Evolutionary conservation across 2,797 vertebrate genomes (phyloP).

Genomic region (Tragopan temminckii): DNA sequence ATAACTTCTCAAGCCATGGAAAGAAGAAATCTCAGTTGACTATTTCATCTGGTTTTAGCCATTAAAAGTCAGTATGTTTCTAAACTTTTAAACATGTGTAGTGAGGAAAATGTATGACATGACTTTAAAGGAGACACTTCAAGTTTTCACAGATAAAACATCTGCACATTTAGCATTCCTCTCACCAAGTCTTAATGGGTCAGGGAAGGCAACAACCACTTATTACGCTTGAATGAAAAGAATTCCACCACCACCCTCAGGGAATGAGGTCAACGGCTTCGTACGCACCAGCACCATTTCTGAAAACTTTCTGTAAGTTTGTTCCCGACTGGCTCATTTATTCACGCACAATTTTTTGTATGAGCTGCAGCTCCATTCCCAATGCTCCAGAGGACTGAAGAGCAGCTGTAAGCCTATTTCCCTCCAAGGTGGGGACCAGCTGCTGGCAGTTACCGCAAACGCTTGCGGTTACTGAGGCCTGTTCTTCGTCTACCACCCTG

Average conservation of each 20-base stretch:
- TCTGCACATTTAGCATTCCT: neutral
- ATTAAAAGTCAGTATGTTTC: neutral
- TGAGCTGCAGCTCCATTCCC: neutral
- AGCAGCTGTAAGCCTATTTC: fast-evolving
- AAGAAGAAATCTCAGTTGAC: neutral
- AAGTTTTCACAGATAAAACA: neutral
- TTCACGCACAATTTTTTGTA: neutral
- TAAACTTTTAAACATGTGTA: neutral
- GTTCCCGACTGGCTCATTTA: neutral
- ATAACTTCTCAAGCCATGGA: neutral
- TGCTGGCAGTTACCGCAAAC: neutral
- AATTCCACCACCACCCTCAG: neutral
- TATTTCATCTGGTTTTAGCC: neutral
- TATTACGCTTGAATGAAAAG: neutral
- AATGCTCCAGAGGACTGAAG: neutral
- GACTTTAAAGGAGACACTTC: neutral
- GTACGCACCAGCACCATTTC: fast-evolving
- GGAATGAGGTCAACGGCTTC: neutral
- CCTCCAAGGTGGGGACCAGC: fast-evolving
- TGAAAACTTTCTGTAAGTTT: neutral
- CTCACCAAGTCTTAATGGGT: fast-evolving
- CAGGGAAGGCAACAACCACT: neutral
- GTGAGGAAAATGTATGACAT: neutral
- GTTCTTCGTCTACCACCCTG: neutral
- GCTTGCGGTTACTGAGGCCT: neutral